Conservation (phyloP, 2,113 vertebrate species). For the Phainopepla nitens region DNA sequence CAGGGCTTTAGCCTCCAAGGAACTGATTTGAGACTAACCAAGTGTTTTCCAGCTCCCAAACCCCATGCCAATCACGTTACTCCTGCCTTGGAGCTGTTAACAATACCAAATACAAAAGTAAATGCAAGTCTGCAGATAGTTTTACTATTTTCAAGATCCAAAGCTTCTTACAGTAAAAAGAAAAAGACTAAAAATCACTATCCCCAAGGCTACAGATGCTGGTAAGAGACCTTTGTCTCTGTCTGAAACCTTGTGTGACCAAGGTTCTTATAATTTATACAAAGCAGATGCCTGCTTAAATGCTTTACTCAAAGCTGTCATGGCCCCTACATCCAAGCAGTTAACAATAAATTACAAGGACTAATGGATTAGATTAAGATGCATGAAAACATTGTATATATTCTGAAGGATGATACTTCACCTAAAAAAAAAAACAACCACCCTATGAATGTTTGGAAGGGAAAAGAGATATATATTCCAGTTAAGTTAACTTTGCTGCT, state of each 20-base stretch:
- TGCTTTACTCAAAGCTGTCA: constrained; percentile 33
- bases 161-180: not conserved
- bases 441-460: not conserved
- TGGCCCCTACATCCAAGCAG: constrained; percentile 4
- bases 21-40: constrained; percentile 11
- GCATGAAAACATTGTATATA: not conserved
- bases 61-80: not conserved
- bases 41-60: not conserved
- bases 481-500: constrained; percentile 4
- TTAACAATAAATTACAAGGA: constrained; percentile 45
- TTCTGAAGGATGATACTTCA: constrained; percentile 23
- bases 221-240: constrained; percentile 12
- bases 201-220: not conserved
- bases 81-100: not conserved
- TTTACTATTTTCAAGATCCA: not conserved
- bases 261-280: constrained; percentile 31
- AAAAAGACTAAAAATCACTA: not conserved
- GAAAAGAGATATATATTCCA: not conserved
- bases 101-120: not conserved
- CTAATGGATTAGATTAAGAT: constrained; percentile 45
- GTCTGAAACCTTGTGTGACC: not conserved
- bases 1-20: constrained; percentile 33
- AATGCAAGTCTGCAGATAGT: not conserved
- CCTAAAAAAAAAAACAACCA: not conserved
- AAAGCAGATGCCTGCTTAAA: constrained; percentile 52